phyloP scores from a whole-genome alignment of 2,113 vertebrate species.

The Embiotoca jacksoni region DNA sequence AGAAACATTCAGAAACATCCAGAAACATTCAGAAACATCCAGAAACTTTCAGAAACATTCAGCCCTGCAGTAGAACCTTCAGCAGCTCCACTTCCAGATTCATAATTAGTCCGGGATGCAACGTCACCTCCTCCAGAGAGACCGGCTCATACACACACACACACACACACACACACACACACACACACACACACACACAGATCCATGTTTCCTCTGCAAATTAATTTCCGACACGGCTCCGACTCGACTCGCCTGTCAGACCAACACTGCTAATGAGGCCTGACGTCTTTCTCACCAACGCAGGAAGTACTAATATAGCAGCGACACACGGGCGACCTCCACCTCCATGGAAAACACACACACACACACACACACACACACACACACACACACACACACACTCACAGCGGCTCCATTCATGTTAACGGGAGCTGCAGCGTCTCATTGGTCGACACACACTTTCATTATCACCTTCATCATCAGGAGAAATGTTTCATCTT shows the following conservation, averaged over 20 bases:
- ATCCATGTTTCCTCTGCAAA: conserved; percentile 58
- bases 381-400: conserved; percentile 17
- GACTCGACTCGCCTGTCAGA: conserved; percentile 68
- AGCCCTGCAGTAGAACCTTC: conserved; percentile 17
- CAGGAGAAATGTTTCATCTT: neutral
- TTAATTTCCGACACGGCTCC: conserved; percentile 63
- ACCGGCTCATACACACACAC: neutral
- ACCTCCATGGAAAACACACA: conserved; percentile 3
- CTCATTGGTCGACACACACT: neutral
- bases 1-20: no score
- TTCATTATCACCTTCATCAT: conserved; percentile 18
- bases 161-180: no score
- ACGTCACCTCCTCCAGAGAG: conserved; percentile 41
- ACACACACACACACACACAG: conserved; percentile 9
- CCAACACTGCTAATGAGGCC: conserved; percentile 57
- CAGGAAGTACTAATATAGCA: conserved; percentile 35
- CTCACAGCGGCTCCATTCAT: neutral
- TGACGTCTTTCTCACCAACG: conserved; percentile 53
- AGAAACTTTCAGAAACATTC: neutral
- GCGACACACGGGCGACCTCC: conserved; percentile 1
- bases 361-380: conserved; percentile 4
- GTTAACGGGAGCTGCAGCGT: neutral
- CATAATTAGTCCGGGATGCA: conserved; percentile 45
- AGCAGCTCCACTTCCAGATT: neutral
- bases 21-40: no score